These are phyloP conservation scores for Gymnothorax javanicus DNA, from an alignment of 2,797 vertebrate genomes.

Conservation along the genomic window DNA sequence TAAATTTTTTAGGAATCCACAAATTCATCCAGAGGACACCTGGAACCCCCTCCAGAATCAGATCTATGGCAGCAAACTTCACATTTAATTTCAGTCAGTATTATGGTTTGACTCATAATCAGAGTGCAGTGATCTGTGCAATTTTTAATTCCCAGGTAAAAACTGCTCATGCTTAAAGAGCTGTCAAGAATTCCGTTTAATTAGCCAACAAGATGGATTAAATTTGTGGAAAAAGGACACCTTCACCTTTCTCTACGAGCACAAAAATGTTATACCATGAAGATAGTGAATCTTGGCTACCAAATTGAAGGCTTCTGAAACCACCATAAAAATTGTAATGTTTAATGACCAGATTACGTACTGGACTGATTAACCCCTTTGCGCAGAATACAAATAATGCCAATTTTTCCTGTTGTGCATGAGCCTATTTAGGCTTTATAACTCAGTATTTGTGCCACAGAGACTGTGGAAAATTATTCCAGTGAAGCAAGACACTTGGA, in stretches of 20 bases:
- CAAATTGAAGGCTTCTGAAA: neutral
- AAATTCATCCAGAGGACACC: neutral
- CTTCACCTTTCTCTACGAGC: conserved; percentile 16
- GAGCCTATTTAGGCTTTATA: too few relatives aligned
- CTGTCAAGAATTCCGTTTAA: conserved; percentile 32
- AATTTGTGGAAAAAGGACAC: conserved; percentile 13
- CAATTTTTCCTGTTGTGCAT: too few relatives aligned
- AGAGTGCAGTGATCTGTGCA: conserved; percentile 15
- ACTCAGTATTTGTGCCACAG: too few relatives aligned
- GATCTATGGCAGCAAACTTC: conserved; percentile 3
- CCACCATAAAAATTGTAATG: neutral
- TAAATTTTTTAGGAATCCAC: neutral
- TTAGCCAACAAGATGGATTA: conserved; percentile 29
- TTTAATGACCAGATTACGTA: neutral
- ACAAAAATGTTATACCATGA: conserved; percentile 4
- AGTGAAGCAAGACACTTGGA: too few relatives aligned
- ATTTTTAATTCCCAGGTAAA: conserved; percentile 35
- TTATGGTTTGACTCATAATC: conserved; percentile 20
- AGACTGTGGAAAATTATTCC: too few relatives aligned
- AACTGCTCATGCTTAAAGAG: conserved; percentile 30
- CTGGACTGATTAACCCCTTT: conserved; percentile 10
- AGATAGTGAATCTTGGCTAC: neutral
- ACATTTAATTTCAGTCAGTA: conserved; percentile 32
- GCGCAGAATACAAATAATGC: neutral
- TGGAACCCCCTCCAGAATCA: conserved; percentile 4